These are phyloP conservation scores for Ibycter americanus DNA, from an alignment of 2,797 vertebrate species.

Conservation along the genomic window DNA sequence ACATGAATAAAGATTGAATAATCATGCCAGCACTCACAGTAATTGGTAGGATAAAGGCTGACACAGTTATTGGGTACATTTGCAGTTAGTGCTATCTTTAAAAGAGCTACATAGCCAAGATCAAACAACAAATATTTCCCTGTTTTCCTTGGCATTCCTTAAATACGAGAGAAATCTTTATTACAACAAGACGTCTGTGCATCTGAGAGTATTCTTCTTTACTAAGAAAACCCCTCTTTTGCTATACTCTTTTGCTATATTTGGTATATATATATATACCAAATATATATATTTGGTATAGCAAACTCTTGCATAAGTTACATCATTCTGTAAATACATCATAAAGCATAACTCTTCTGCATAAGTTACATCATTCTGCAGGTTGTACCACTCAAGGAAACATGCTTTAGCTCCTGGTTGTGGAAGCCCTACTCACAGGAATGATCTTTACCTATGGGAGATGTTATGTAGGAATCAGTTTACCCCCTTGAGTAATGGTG, in stretches of 20 bases:
- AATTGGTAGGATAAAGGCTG: not conserved
- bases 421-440: not conserved
- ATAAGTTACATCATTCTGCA: not conserved
- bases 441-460: not conserved
- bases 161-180: conserved; percentile 34
- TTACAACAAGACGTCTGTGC: not conserved
- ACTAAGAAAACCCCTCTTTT: not conserved
- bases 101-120: not conserved
- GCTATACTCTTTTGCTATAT: not conserved
- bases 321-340: no score
- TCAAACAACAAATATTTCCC: conserved; percentile 49
- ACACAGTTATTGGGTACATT: conserved; percentile 14
- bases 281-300: no score
- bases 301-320: no score
- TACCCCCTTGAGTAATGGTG: not conserved
- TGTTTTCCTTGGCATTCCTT: not conserved
- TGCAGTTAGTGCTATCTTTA: not conserved
- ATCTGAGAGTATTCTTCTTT: not conserved
- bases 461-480: not conserved
- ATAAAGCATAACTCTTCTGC: no score
- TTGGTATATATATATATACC: no score
- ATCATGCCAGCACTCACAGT: not conserved
- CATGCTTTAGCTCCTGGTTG: not conserved
- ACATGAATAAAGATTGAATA: not conserved
- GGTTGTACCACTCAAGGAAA: not conserved